Evolutionary conservation across 2,888 invertebrate species (phyloP), one percentile per base, ranked within the genome.

Genomic region (Biston betularia): DNA sequence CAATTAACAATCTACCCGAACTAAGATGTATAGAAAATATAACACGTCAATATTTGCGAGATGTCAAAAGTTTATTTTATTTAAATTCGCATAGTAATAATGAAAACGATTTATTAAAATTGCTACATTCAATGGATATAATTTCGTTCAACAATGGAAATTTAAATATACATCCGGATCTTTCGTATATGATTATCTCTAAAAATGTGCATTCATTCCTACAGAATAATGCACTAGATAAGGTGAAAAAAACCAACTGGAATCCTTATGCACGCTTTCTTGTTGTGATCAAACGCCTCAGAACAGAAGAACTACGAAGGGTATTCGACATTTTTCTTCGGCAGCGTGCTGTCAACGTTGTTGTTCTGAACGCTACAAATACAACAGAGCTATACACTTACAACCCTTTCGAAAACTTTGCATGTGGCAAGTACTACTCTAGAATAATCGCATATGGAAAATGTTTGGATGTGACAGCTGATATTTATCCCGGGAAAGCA

Each of bases 331-430:
- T 71, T 14, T 68, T 89, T 7, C 66, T 89, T 9, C 64, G 61
- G 4, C 24, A 71, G 6, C 85, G 80, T 53, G 76, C 87, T 0
- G 64, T 63, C 10, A 76, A 86, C 44, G 85, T 81, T 0, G 34
- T 88, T 1, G 66, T 89, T 3, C 50, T 86, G 1, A 81, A 84
- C 52, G 81, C 80, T 11, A 80, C 75, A 0, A 35, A 46, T 0
- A 74, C 82, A 2, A 73, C 77, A 7, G 70, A 84, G 1, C 53
- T 89, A 11, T 89, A 83, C 65, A 80, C 86, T 0, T 90, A 88
- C 68, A 85, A 90, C 68, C 86, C 89, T 0, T 89, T 79, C 53
- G 82, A 85, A 61, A 84, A 89, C 53, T 84, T 79, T 57, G 82
- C 81, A 0, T 90, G 90, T 55, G 90, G 90, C 15, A 82, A 78